phyloP scores from a whole-genome alignment of 2,888 invertebrate genomes.

The Melieria omissa region DNA sequence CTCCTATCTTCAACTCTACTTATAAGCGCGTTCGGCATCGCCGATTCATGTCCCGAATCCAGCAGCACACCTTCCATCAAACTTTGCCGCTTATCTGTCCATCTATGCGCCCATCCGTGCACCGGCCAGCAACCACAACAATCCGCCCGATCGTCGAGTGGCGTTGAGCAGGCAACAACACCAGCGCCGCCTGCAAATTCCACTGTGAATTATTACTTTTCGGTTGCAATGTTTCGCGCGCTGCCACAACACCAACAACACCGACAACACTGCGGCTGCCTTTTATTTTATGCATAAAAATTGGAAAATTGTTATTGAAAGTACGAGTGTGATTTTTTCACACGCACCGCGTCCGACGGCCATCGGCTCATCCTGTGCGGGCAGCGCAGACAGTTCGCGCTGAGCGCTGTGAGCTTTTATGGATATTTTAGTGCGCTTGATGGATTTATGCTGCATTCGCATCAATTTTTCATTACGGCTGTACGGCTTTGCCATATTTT shows the following conservation, averaged over 20 bases:
- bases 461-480: conserved; percentile 31
- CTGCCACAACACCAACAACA: background rate
- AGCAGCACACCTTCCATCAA: no score
- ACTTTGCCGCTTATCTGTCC: no score
- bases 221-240: conserved; percentile 13
- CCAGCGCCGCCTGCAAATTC: background rate
- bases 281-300: background rate
- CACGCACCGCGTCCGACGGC: background rate
- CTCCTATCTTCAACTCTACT: no score
- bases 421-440: conserved; percentile 27
- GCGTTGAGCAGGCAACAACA: no score
- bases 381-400: conserved; percentile 3
- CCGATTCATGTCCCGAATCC: no score
- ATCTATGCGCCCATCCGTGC: no score
- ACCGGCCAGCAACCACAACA: no score
- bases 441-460: conserved; percentile 38
- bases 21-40: no score
- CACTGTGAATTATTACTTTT: conserved; percentile 33
- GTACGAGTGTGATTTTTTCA: background rate
- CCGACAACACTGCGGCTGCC: background rate
- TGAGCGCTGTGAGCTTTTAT: no score
- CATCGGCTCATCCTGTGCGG: background rate
- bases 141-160: no score
- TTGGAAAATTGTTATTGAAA: conserved; percentile 31
- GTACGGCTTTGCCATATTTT: background rate